A percentile compares a stretch with the other conserved stretches of the same genome.
These are phyloP conservation scores for Andrena praecox DNA, from an alignment of 2,888 invertebrate species.

Conservation along the genomic window DNA sequence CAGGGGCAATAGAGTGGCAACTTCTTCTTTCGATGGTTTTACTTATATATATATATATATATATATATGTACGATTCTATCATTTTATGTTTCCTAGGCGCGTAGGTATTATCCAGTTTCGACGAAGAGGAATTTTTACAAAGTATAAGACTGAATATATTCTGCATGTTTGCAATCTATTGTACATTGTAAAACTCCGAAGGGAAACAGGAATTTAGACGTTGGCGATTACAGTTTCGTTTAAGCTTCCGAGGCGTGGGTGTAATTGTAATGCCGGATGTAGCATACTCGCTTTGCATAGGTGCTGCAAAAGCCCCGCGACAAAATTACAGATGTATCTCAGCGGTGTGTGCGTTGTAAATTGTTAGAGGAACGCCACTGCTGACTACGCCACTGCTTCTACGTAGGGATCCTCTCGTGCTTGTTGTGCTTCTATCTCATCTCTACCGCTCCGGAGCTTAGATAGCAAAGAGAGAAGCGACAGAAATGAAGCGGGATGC, in stretches of 20 bases:
- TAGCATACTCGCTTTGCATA: not conserved
- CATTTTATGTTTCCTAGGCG: not conserved
- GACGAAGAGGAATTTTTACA: slow-evolving; percentile 6
- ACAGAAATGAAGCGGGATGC: too few species aligned
- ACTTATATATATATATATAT: not conserved
- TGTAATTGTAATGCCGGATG: too few species aligned
- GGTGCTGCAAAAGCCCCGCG: not conserved
- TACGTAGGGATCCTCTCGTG: slow-evolving; percentile 66
- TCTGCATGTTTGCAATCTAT: not conserved
- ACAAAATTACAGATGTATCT: slow-evolving; percentile 7
- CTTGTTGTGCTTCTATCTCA: slow-evolving; percentile 74
- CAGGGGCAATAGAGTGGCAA: not conserved
- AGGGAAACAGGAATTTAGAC: not conserved
- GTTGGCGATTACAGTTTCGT: not conserved
- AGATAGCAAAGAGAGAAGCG: not conserved
- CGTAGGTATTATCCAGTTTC: slow-evolving; percentile 6
- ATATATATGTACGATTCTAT: not conserved
- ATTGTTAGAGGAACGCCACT: slow-evolving; percentile 1
- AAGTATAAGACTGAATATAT: slow-evolving; percentile 43
- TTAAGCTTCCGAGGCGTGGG: not conserved
- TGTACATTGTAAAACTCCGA: not conserved
- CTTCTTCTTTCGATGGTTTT: not conserved
- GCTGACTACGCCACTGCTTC: slow-evolving; percentile 55
- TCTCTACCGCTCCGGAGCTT: not conserved
- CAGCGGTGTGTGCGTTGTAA: not conserved